Evolutionary conservation across 2,888 invertebrate genomes (phyloP), one percentile per base, ranked within the genome.

Genomic region (Lasius platythorax): DNA sequence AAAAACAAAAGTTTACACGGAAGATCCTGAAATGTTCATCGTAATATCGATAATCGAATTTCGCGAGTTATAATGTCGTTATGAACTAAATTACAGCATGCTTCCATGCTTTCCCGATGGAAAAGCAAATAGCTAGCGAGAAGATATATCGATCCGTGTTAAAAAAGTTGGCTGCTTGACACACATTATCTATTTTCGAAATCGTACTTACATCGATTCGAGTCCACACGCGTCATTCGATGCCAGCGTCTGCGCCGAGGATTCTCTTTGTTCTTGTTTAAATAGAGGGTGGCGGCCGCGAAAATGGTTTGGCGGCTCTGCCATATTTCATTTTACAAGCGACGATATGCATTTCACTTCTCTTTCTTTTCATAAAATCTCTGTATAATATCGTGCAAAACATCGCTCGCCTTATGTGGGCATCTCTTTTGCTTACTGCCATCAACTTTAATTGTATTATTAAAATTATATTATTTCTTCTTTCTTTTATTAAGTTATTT

Each of bases 181-280:
- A 75, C 63, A 37, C 68, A 61, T 63, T 79, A 67, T 82, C 61
- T 74, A 67, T 33, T 53, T 68, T 61, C 28, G 33, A 50, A 30
- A 23, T 43, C 37, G 37, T 28, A 63, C 50, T 9, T 23, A 63
- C 50, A 11, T 23, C 30, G 56, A 43, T 74, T 67, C 30, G 23
- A 58, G 53, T 66, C 0, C 2, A 53, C 40, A 50, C 68, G 84
- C 64, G 72, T 82, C 33, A 37, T 70, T 78, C 50, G 37, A 64
- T 79, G 23, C 11, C 50, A 73, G 37, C 56, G 67, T 67, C 63
- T 61, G 46, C 70, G 68, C 33, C 68, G 37, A 61, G 63, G 75
- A 56, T 83, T 53, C 63, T 82, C 67, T 85, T 87, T 89, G 83
- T 86, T 58, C 46, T 23, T 61, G 56, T 63, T 46, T 74, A 63